phyloP scores from a whole-genome alignment of 2,888 invertebrate species.

The Oxytorus armatus region DNA sequence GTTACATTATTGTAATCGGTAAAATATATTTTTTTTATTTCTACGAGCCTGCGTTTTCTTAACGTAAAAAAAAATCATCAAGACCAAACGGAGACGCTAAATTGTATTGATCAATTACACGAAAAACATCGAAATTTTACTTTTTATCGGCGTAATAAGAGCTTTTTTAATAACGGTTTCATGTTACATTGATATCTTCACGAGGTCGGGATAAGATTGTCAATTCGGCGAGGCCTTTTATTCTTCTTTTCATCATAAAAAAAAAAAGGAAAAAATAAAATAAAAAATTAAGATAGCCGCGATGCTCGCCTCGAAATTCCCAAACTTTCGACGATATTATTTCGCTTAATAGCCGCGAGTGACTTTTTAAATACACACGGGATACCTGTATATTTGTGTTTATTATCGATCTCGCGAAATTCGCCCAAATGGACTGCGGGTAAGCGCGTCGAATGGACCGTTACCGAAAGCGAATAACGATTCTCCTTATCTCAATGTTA shows the following conservation, averaged over 20 bases:
- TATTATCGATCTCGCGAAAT: constrained; percentile 66
- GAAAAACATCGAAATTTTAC: too few species aligned
- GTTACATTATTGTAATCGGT: too few species aligned
- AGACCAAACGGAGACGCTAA: too few species aligned
- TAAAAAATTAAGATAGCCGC: constrained; percentile 27
- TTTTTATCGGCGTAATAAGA: too few species aligned
- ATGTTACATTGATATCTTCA: background rate
- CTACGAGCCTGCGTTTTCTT: too few species aligned
- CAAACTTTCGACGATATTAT: constrained; percentile 49
- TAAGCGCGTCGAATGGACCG: constrained; percentile 63
- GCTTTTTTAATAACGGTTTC: too few species aligned
- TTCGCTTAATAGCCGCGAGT: constrained; percentile 40
- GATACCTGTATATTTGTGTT: constrained; percentile 8
- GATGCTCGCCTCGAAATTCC: constrained; percentile 17
- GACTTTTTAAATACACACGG: constrained; percentile 41
- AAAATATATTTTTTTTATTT: too few species aligned
- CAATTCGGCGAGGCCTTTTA: constrained; percentile 5
- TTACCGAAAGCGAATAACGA: constrained; percentile 71
- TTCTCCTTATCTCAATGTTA: constrained; percentile 71
- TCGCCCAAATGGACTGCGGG: constrained; percentile 58
- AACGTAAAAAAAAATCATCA: too few species aligned
- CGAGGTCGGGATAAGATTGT: background rate
- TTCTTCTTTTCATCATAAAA: background rate
- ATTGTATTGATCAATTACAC: too few species aligned
- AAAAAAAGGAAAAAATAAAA: too few species aligned